phyloP scores from a whole-genome alignment of 2,888 invertebrate species.

The Caenorhabditis sp. region DNA sequence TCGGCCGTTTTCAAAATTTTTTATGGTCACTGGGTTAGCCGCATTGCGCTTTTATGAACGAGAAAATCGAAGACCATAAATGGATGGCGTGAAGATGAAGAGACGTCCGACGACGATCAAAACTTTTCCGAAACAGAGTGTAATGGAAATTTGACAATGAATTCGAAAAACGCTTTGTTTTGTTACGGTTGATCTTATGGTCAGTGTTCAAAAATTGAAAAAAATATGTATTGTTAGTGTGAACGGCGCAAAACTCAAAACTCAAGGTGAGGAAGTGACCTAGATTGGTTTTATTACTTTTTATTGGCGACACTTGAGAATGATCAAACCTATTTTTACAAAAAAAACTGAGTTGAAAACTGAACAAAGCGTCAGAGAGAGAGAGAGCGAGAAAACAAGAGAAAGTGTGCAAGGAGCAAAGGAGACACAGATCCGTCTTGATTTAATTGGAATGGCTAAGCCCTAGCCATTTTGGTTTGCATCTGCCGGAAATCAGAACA shows the following conservation, averaged over 20 bases:
- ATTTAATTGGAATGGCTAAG: conserved; percentile 9
- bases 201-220: too few species aligned
- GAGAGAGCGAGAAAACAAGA: too few species aligned
- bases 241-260: too few species aligned
- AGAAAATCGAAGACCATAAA: conserved; percentile 16
- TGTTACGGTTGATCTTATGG: not conserved
- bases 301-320: not conserved
- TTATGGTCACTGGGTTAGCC: conserved; percentile 58
- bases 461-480: conserved; percentile 13
- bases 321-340: too few species aligned
- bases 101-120: conserved; percentile 15
- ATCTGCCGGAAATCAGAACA: conserved; percentile 41
- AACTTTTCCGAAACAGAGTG: conserved; percentile 30
- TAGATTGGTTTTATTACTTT: too few species aligned
- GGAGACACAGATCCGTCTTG: conserved; percentile 19
- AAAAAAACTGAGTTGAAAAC: not conserved
- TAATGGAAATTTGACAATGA: conserved; percentile 26
- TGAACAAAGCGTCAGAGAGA: too few species aligned
- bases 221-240: too few species aligned
- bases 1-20: conserved; percentile 34
- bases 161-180: conserved; percentile 9
- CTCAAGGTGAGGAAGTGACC: too few species aligned
- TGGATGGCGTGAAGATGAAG: conserved; percentile 16
- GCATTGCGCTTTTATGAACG: conserved; percentile 31
- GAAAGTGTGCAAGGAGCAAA: too few species aligned